A percentile compares a stretch with the other conserved stretches of the same genome.
phyloP scores from a whole-genome alignment of 2,888 invertebrate species.

The Tetramorium bicarinatum region DNA sequence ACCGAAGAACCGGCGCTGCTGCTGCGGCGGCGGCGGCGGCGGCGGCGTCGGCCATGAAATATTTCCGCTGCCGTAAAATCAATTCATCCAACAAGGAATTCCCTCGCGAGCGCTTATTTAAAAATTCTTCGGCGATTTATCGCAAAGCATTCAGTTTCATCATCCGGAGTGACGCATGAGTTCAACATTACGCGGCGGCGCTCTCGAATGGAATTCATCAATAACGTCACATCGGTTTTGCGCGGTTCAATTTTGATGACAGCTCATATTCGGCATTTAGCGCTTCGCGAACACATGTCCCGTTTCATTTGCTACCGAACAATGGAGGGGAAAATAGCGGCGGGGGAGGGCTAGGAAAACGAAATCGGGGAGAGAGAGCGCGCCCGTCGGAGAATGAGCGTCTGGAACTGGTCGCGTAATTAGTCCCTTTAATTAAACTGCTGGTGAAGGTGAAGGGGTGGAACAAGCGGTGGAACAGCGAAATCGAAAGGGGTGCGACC shows the following conservation, averaged over 20 bases:
- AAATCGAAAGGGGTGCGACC: not conserved
- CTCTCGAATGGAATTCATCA: conserved; percentile 43
- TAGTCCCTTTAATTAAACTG: conserved; percentile 70
- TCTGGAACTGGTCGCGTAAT: conserved; percentile 61
- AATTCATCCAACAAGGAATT: conserved; percentile 53
- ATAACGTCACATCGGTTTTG: conserved; percentile 45
- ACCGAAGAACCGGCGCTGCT: conserved; percentile 23
- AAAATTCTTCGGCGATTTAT: conserved; percentile 51
- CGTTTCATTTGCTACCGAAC: conserved; percentile 51
- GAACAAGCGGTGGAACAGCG: conserved; percentile 28
- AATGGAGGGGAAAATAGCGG: conserved; percentile 9
- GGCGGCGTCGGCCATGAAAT: conserved; percentile 26
- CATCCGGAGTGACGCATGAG: conserved; percentile 33
- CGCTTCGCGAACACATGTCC: not conserved
- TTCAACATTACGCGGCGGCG: conserved; percentile 31
- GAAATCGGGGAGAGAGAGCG: conserved; percentile 26
- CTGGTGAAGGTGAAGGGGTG: conserved; percentile 37
- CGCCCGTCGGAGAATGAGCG: conserved; percentile 34
- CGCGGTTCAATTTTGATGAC: conserved; percentile 59
- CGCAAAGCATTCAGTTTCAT: conserved; percentile 51
- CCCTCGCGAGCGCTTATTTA: conserved; percentile 50
- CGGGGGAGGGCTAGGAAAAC: conserved; percentile 6
- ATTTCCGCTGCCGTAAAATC: conserved; percentile 44
- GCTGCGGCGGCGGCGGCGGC: not conserved
- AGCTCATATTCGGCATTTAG: conserved; percentile 51